These are phyloP conservation scores for Oedothorax gibbosus DNA, from an alignment of 1,140 invertebrate genomes.

Conservation along the genomic window DNA sequence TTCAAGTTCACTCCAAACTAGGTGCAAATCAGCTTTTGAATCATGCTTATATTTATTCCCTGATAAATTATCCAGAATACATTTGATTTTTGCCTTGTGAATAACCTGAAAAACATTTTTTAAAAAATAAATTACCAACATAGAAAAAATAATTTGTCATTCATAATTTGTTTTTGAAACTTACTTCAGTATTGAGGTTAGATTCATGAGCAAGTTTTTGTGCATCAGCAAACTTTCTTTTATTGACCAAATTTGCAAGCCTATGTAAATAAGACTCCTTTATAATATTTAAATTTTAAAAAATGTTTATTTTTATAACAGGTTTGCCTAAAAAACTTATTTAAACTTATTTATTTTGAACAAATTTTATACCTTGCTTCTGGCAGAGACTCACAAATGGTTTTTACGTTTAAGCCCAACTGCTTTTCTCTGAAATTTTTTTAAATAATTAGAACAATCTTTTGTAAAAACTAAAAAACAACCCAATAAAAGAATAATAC, in stretches of 20 bases:
- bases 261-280: not conserved
- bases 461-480: not conserved
- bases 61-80: conserved; percentile 3
- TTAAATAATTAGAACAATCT: too few species aligned
- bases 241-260: not conserved
- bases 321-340: not conserved
- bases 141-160: not conserved
- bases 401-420: not conserved
- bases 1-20: conserved; percentile 1
- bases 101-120: conserved; percentile 1
- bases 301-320: not conserved
- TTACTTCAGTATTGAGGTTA: not conserved
- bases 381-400: not conserved
- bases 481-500: not conserved
- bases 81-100: conserved; percentile 7
- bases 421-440: not conserved
- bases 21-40: not conserved
- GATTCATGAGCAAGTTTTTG: not conserved
- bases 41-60: not conserved
- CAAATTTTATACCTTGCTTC: conserved; percentile 12
- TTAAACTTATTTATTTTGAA: not conserved
- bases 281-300: not conserved
- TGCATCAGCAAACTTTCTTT: not conserved
- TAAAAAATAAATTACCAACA: not conserved
- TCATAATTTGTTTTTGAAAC: not conserved